Evolutionary conservation across 30 jellyfish, hydroid and myxozoan species (phyloP).

Genomic region (Nemopilema nomurai): DNA sequence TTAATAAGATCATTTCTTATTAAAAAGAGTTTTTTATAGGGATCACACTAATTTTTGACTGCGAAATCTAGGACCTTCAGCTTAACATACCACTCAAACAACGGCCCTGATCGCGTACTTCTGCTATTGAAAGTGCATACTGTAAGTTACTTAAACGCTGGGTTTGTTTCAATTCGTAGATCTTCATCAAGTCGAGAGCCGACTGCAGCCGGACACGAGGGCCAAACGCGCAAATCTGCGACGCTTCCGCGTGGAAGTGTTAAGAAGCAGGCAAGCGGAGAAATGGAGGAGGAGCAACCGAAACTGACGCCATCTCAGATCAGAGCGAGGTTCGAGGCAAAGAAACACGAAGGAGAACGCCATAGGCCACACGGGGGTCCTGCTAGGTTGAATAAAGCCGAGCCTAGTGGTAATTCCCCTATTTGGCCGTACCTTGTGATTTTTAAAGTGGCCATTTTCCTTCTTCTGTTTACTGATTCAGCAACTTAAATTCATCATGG

Average conservation of each 20-base stretch:
- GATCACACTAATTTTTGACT: no score
- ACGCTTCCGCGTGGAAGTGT: conserved; percentile 48
- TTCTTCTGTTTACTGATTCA: no score
- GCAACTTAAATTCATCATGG: no score
- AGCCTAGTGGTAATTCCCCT: not conserved
- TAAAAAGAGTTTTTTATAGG: no score
- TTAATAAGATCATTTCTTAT: no score
- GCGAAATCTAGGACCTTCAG: no score
- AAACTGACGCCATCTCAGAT: conserved; percentile 79
- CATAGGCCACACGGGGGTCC: conserved; percentile 14
- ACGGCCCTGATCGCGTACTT: no score
- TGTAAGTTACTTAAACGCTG: not conserved
- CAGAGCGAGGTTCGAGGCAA: conserved; percentile 66
- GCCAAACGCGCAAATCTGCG: conserved; percentile 57
- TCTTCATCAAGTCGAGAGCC: conserved; percentile 52
- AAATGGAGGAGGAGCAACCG: conserved; percentile 50
- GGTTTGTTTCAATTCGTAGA: not conserved
- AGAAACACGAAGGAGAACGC: conserved; percentile 18
- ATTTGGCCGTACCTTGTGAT: not conserved
- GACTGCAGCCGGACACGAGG: conserved; percentile 23
- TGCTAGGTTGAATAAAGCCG: not conserved
- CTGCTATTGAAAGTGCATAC: not conserved
- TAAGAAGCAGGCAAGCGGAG: conserved; percentile 53
- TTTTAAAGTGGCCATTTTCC: no score
- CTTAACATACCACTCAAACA: no score